phyloP scores from a whole-genome alignment of 1,140 invertebrate genomes.

The Riptortus pedestris region DNA sequence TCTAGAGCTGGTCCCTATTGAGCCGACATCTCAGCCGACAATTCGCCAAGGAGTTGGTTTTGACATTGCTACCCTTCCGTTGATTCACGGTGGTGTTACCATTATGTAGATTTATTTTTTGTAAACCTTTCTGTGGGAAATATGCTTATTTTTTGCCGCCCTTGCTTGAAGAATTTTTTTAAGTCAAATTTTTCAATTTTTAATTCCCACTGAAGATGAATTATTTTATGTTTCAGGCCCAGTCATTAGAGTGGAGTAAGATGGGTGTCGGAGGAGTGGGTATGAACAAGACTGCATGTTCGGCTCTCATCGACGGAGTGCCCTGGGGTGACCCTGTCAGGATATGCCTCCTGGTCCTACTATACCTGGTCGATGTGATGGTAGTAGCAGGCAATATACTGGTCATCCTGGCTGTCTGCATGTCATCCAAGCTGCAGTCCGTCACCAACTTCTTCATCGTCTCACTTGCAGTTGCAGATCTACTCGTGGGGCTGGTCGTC shows the following conservation, averaged over 20 bases:
- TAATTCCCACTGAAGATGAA: no score
- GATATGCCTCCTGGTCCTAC: constrained; percentile 59
- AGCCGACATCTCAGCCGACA: no score
- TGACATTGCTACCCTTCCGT: no score
- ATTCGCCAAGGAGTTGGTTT: no score
- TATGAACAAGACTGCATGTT: constrained; percentile 25
- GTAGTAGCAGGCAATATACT: constrained; percentile 81
- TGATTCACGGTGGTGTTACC: no score
- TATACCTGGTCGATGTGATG: constrained; percentile 72
- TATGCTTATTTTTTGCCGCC: no score
- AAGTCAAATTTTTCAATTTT: no score
- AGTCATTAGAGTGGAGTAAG: constrained; percentile 17
- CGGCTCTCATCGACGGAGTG: constrained; percentile 41
- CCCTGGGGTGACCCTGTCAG: constrained; percentile 64
- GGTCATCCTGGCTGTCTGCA: constrained; percentile 83
- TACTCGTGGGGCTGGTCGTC: constrained; percentile 82
- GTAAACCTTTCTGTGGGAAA: no score
- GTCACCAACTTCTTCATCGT: constrained; percentile 94
- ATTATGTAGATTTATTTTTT: no score
- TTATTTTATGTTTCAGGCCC: not conserved
- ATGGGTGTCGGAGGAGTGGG: constrained; percentile 24
- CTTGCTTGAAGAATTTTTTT: no score
- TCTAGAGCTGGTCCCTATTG: no score
- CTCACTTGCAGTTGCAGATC: constrained; percentile 82
- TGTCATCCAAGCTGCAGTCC: constrained; percentile 73